Conservation (phyloP, 2,113 vertebrate species). For the Aleadryas rufinucha region DNA sequence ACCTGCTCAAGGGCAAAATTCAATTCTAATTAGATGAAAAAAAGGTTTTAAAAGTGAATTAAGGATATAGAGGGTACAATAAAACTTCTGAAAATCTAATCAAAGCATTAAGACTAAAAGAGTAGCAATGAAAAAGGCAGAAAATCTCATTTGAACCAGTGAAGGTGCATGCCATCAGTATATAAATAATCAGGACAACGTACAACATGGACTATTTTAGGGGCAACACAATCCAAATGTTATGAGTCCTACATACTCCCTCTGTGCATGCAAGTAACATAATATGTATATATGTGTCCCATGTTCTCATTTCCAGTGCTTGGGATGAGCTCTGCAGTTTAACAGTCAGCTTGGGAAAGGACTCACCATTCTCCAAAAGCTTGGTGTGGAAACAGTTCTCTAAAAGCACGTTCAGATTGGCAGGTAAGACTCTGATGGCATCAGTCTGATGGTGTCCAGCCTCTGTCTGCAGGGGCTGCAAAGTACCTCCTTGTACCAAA, state of each 20-base stretch:
- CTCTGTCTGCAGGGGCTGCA: background rate
- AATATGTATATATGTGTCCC: background rate
- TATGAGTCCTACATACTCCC: background rate
- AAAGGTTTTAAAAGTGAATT: background rate
- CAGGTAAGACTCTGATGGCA: background rate
- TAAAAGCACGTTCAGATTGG: background rate
- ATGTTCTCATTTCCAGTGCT: background rate
- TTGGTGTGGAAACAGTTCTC: background rate
- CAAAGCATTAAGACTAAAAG: background rate
- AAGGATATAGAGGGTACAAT: background rate
- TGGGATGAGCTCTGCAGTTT: background rate
- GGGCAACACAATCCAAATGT: background rate
- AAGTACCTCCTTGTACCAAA: background rate
- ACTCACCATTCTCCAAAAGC: background rate
- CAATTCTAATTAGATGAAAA: background rate
- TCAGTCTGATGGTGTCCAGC: background rate
- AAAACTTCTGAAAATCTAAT: background rate
- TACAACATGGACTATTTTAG: background rate
- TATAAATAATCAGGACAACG: background rate
- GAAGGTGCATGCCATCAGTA: background rate
- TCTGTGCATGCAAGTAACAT: background rate
- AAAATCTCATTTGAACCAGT: background rate
- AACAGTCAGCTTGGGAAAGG: background rate
- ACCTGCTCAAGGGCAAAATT: background rate
- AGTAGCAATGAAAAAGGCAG: background rate